Conservation (phyloP, 2,888 invertebrate genomes). For the Nineta flava region DNA sequence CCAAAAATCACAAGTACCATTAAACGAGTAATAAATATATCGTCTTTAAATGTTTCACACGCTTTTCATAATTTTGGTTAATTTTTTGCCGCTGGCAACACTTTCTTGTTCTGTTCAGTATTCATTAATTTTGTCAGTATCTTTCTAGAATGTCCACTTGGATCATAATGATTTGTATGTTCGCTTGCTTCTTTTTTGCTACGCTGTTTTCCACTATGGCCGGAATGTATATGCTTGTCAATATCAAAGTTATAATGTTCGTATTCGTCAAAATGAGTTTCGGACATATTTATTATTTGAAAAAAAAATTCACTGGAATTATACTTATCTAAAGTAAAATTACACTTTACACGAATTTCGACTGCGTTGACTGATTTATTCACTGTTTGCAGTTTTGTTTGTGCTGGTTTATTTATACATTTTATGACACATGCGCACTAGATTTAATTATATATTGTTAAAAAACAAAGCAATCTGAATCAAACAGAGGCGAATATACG, state of each 20-base stretch:
- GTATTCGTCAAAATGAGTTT: constrained; percentile 75
- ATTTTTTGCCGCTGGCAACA: constrained; percentile 10
- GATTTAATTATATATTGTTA: too few species aligned
- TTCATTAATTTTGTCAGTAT: constrained; percentile 72
- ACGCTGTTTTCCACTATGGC: constrained; percentile 81
- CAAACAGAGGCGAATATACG: too few species aligned
- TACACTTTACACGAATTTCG: background rate
- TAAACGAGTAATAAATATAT: too few species aligned
- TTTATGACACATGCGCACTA: too few species aligned
- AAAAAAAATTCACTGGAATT: background rate
- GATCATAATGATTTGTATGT: constrained; percentile 85
- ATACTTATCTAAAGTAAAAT: background rate
- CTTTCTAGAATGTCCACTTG: constrained; percentile 86
- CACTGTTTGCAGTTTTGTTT: too few species aligned
- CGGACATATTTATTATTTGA: constrained; percentile 19
- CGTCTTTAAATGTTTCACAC: too few species aligned
- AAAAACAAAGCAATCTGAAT: too few species aligned
- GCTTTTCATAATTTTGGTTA: too few species aligned
- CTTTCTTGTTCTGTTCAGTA: constrained; percentile 65
- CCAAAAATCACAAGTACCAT: too few species aligned
- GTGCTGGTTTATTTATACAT: too few species aligned
- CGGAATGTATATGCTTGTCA: constrained; percentile 75
- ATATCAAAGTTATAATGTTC: constrained; percentile 90
- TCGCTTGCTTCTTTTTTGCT: constrained; percentile 75
- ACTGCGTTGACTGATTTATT: too few species aligned